Conservation (phyloP, 1,140 invertebrate species). For the Meloidogyne exigua region DNA sequence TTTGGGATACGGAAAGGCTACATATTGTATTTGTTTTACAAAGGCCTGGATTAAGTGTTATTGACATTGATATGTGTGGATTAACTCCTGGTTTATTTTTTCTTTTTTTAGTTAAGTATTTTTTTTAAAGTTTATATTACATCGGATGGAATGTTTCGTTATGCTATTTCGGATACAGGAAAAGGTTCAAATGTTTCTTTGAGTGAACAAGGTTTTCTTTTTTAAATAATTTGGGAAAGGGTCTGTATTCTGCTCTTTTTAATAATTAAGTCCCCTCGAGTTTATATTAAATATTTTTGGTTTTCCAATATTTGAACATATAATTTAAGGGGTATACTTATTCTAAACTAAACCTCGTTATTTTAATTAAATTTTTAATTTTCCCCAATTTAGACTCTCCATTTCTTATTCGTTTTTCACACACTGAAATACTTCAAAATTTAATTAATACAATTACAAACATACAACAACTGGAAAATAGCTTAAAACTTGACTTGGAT, state of each 20-base stretch:
- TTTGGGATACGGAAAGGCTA: constrained; percentile 57
- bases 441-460: background rate
- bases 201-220: background rate
- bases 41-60: constrained; percentile 30
- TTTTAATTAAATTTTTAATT: no score
- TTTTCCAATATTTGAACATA: no score
- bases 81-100: constrained; percentile 41
- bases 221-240: background rate
- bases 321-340: no score
- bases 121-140: constrained; percentile 45
- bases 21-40: constrained; percentile 46
- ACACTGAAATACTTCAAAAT: background rate
- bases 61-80: constrained; percentile 61
- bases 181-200: constrained; percentile 8
- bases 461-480: background rate
- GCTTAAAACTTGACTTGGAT: background rate
- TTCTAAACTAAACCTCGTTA: no score
- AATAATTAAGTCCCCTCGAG: no score
- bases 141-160: constrained; percentile 52
- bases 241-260: no score
- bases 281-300: no score
- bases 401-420: constrained; percentile 5
- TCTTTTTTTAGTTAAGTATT: background rate
- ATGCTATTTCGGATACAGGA: constrained; percentile 28
- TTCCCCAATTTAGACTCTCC: no score